A percentile compares a stretch with the other conserved stretches of the same genome.
phyloP scores from a whole-genome alignment of 64 coral and sea anemone genomes.

The Porites lutea region DNA sequence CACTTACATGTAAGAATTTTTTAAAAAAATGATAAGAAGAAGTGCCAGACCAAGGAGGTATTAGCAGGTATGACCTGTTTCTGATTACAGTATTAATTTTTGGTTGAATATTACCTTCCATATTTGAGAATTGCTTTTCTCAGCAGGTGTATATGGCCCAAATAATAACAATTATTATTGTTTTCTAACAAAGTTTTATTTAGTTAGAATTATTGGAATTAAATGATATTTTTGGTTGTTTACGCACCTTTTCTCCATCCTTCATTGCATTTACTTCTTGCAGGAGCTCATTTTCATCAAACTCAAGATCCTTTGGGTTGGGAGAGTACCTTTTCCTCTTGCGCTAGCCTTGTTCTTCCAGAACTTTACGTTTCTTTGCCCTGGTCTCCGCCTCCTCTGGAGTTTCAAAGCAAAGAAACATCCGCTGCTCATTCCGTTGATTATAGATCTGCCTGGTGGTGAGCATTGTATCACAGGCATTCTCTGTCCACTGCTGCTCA shows the following conservation, averaged over 20 bases:
- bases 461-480: constrained; percentile 7
- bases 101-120: background rate
- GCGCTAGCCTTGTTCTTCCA: constrained; percentile 7
- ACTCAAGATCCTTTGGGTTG: background rate
- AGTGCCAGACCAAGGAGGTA: background rate
- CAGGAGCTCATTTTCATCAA: constrained; percentile 35
- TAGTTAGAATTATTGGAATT: no score
- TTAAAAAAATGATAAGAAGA: background rate
- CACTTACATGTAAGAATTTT: background rate
- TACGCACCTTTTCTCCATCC: background rate
- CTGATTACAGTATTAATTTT: background rate
- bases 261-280: constrained; percentile 36
- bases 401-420: constrained; percentile 10
- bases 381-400: background rate
- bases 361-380: background rate
- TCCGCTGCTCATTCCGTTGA: constrained; percentile 21
- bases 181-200: background rate
- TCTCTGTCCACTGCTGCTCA: background rate
- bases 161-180: background rate
- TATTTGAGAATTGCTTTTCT: background rate
- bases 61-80: background rate
- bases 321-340: constrained; percentile 30
- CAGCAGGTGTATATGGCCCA: background rate
- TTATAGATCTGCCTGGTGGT: background rate
- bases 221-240: background rate